A percentile compares a stretch with the other conserved stretches of the same genome.
phyloP scores from a whole-genome alignment of 2,797 vertebrate genomes.

The Acipenser transmontanus region DNA sequence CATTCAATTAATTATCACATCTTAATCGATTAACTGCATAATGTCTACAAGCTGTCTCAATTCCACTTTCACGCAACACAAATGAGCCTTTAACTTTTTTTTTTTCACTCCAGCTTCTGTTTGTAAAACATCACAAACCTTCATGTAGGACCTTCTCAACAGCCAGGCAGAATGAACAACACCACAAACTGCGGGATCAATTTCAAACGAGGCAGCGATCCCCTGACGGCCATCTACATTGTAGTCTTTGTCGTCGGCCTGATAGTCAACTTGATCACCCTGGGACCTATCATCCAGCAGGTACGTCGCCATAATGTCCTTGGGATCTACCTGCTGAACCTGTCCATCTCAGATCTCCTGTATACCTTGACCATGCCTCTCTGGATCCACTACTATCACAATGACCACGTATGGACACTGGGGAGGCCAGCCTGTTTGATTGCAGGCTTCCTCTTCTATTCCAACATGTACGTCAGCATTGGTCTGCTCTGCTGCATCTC shows the following conservation, averaged over 20 bases:
- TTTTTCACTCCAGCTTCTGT: no score
- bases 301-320: conserved; percentile 49
- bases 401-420: conserved; percentile 53
- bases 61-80: no score
- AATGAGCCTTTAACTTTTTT: no score
- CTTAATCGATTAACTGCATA: no score
- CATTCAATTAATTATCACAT: no score
- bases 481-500: conserved; percentile 71
- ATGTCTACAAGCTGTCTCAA: no score
- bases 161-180: conserved; percentile 3
- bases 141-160: no score
- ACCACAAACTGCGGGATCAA: conserved; percentile 36
- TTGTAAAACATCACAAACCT: no score
- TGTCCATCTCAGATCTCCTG: conserved; percentile 62
- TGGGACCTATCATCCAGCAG: conserved; percentile 58
- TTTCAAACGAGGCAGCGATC: conserved; percentile 28
- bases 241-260: conserved; percentile 55
- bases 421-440: conserved; percentile 39
- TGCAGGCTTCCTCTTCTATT: conserved; percentile 68
- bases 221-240: conserved; percentile 60
- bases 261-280: conserved; percentile 55
- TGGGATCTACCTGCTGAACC: conserved; percentile 60
- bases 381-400: conserved; percentile 63
- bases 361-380: conserved; percentile 65
- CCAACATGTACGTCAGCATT: conserved; percentile 72